Evolutionary conservation across 2,888 invertebrate genomes (phyloP), one percentile per base, ranked within the genome.

Genomic region (Stenichneumon culpator): DNA sequence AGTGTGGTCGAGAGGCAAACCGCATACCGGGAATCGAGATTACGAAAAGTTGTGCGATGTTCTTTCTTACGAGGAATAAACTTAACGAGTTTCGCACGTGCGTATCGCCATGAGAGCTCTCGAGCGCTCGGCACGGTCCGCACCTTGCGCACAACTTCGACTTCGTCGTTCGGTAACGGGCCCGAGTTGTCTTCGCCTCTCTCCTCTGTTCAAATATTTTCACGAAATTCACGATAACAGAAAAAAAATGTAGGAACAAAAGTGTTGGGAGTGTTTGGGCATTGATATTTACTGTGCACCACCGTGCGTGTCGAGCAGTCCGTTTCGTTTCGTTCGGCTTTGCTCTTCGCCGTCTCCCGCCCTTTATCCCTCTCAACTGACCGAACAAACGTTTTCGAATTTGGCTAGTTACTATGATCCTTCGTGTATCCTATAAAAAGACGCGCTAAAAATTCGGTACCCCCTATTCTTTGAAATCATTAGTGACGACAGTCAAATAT

Each of bases 401-500:
- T 81, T 78, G 72, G 63, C 78, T 84, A 84, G 19, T 60, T 68
- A 73, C 63, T 79, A 79, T 52, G 69, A 73, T 84, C 22, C 72
- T 84, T 54, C 75, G 70, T 74, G 50, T 75, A 39, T 69, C 4
- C 60, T 50, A 68, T 39, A 67, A 67, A 65, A 65, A 72, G 72
- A 65, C 77, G 52, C 77, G 77, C 77, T 84, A 81, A 39, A 81
- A 39, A 52, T 75, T 77, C 28, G 69, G 79, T 79, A 74, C 70
- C 81, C 32, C 72, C 84, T 87, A 80, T 85, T 83, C 84, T 86
- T 82, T 84, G 85, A 77, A 88, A 87, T 86, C 86, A 87, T 86
- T 85, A 88, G 82, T 88, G 83, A 88, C 86, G 88, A 88, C 86
- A 88, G 86, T 89, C 86, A 88, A 84, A 81, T 88, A 87, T 85